Percentiles rank a stretch among this genome's conserved stretches.
These are phyloP conservation scores for Drosophila ohnishii DNA, from an alignment of 1,140 invertebrate genomes.

Conservation along the genomic window DNA sequence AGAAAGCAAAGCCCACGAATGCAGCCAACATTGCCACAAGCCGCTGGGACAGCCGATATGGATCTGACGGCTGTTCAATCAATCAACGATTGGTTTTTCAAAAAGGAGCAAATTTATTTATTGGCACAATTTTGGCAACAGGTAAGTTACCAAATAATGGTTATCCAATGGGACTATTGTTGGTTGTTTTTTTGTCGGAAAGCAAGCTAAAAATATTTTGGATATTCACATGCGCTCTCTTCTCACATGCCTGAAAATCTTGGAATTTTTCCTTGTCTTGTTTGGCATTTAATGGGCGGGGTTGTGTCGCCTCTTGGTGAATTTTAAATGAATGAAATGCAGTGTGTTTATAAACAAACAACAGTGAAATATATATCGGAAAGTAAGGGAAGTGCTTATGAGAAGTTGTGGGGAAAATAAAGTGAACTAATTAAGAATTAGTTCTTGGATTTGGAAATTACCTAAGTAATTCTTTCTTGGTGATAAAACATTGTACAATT, in stretches of 20 bases:
- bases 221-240: neutral
- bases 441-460: neutral
- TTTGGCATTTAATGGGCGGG: slow-evolving; percentile 10
- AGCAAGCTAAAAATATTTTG: neutral
- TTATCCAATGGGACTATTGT: neutral
- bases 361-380: neutral
- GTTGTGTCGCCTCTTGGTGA: neutral
- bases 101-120: slow-evolving; percentile 95
- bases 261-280: slow-evolving; percentile 16
- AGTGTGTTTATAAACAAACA: slow-evolving; percentile 16
- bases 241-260: slow-evolving; percentile 9
- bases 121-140: slow-evolving; percentile 97
- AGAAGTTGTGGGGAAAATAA: neutral
- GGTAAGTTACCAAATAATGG: slow-evolving; percentile 85
- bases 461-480: neutral
- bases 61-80: slow-evolving; percentile 93
- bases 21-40: slow-evolving; percentile 86
- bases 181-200: too few species aligned
- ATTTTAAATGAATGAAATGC: slow-evolving; percentile 19
- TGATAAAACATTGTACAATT: neutral
- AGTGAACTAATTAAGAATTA: neutral
- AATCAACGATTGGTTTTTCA: slow-evolving; percentile 95
- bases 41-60: slow-evolving; percentile 88
- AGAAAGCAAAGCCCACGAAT: slow-evolving; percentile 85
- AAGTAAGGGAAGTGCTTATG: neutral